These are phyloP conservation scores for Bicyclus anynana DNA, from an alignment of 1,140 invertebrate genomes.

Conservation along the genomic window DNA sequence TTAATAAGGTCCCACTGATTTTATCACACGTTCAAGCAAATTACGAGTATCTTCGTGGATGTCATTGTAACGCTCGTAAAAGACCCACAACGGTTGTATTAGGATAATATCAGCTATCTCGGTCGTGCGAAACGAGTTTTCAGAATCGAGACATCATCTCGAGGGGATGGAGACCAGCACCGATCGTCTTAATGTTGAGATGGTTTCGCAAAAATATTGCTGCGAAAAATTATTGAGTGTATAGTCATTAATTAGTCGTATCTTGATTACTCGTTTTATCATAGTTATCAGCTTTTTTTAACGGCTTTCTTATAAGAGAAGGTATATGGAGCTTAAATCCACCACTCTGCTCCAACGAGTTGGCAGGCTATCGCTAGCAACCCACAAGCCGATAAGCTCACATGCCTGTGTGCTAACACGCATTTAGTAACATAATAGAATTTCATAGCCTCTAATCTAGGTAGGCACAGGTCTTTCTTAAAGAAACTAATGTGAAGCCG, in stretches of 20 bases:
- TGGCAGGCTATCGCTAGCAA: too few species aligned
- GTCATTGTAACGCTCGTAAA: conserved; percentile 48
- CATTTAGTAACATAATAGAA: too few species aligned
- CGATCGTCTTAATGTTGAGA: conserved; percentile 31
- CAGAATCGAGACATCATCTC: conserved; percentile 43
- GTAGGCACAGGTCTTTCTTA: too few species aligned
- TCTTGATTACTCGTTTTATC: too few species aligned
- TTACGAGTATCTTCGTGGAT: conserved; percentile 49
- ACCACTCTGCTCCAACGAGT: too few species aligned
- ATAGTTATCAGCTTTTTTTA: too few species aligned
- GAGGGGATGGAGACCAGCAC: conserved; percentile 33
- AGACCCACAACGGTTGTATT: conserved; percentile 53
- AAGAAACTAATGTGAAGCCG: too few species aligned
- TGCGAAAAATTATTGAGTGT: not conserved
- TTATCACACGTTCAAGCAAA: conserved; percentile 52
- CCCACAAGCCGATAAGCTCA: too few species aligned
- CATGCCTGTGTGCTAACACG: too few species aligned
- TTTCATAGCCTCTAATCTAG: too few species aligned
- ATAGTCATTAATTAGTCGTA: not conserved
- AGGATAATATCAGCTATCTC: conserved; percentile 57
- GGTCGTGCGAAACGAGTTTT: conserved; percentile 53
- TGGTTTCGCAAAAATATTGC: conserved; percentile 25
- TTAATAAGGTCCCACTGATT: conserved; percentile 48
- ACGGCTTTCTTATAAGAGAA: too few species aligned
- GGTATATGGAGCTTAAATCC: too few species aligned